These are phyloP conservation scores for Lampris megalopsis DNA, from an alignment of 2,113 vertebrate genomes.

Conservation along the genomic window DNA sequence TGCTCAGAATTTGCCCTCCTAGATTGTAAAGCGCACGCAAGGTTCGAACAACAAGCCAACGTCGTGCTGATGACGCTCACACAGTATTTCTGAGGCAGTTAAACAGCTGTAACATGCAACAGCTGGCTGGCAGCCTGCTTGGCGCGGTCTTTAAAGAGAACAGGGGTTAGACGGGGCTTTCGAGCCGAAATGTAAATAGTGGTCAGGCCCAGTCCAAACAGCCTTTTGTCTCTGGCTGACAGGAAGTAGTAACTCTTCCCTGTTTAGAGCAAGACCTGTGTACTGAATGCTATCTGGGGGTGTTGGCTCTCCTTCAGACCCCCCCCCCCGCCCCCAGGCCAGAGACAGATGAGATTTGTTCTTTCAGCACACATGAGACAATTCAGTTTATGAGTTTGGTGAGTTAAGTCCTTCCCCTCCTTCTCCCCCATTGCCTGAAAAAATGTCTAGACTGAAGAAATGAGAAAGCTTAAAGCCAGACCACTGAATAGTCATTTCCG, in stretches of 20 bases:
- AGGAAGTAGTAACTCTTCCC: slow-evolving; percentile 65
- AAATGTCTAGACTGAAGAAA: neutral
- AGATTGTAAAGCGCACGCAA: slow-evolving; percentile 15
- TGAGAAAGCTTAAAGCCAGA: neutral
- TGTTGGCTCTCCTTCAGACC: slow-evolving; percentile 25
- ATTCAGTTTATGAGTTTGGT: slow-evolving; percentile 13
- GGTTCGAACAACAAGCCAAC: neutral
- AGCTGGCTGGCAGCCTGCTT: slow-evolving; percentile 25
- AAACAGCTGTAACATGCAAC: slow-evolving; percentile 3
- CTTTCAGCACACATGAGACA: slow-evolving; percentile 1
- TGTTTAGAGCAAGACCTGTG: slow-evolving; percentile 42
- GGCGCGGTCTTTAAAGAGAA: slow-evolving; percentile 40
- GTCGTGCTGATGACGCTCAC: slow-evolving; percentile 16
- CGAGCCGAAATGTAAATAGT: slow-evolving; percentile 67
- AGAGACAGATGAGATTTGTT: slow-evolving; percentile 19
- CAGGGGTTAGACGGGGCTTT: slow-evolving; percentile 42
- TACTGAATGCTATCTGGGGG: slow-evolving; percentile 39
- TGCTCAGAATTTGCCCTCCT: neutral
- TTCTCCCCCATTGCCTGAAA: too few relatives aligned
- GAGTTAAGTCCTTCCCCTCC: neutral
- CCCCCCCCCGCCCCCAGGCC: slow-evolving; percentile 22
- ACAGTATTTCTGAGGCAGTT: slow-evolving; percentile 21
- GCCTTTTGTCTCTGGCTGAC: slow-evolving; percentile 49
- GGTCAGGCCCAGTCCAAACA: slow-evolving; percentile 59
- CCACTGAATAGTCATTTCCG: neutral